These are phyloP conservation scores for Scylla paramamosain DNA, from an alignment of 1,140 invertebrate genomes.

Conservation along the genomic window DNA sequence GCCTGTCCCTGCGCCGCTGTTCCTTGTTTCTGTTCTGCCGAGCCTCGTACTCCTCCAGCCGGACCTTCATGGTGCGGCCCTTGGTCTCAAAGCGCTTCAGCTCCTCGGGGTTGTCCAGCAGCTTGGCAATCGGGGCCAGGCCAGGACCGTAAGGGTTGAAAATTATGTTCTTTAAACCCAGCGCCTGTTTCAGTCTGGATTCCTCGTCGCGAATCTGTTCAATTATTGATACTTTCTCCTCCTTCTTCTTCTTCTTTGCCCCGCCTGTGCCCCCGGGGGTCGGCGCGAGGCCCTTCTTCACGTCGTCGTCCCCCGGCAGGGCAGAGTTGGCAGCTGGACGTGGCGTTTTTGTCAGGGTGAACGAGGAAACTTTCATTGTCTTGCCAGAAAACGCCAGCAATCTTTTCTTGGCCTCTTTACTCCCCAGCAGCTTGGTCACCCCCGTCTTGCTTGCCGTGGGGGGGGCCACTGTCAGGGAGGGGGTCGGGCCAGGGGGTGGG, in stretches of 20 bases:
- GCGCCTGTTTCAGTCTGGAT: slow-evolving; percentile 65
- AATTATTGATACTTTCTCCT: slow-evolving; percentile 74
- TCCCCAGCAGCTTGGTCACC: slow-evolving; percentile 55
- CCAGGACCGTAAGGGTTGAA: slow-evolving; percentile 74
- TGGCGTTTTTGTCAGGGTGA: slow-evolving; percentile 57
- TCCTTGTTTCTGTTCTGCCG: slow-evolving; percentile 8
- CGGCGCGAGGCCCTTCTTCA: not conserved
- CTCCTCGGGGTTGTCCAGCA: slow-evolving; percentile 74
- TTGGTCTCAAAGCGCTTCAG: slow-evolving; percentile 66
- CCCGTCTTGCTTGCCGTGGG: not conserved
- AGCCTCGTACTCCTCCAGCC: slow-evolving; percentile 61
- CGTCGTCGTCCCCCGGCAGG: slow-evolving; percentile 63
- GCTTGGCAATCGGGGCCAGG: slow-evolving; percentile 57
- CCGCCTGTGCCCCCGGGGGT: not conserved
- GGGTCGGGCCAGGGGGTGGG: not conserved
- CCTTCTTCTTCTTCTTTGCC: slow-evolving; percentile 74
- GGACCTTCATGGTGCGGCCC: slow-evolving; percentile 55
- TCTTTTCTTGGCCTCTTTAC: slow-evolving; percentile 60
- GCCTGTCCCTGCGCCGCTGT: no score
- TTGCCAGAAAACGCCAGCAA: slow-evolving; percentile 63
- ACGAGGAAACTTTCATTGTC: slow-evolving; percentile 52
- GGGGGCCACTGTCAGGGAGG: no score
- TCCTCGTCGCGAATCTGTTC: slow-evolving; percentile 73
- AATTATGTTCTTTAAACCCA: slow-evolving; percentile 69
- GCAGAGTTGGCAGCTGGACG: slow-evolving; percentile 61